Evolutionary conservation across 2,113 vertebrate species (phyloP).

Genomic region (Corydoras sp.): DNA sequence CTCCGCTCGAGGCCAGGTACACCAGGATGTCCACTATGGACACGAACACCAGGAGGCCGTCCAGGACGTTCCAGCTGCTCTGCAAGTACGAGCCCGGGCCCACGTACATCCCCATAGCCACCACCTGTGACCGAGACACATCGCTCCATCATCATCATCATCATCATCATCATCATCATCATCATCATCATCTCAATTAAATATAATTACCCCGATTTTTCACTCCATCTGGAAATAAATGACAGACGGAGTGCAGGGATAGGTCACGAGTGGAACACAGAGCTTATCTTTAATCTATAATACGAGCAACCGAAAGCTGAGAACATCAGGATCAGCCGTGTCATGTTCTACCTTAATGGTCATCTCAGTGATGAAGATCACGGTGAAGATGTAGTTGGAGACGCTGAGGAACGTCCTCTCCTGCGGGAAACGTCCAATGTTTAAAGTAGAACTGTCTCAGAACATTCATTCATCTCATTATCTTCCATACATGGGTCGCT

Average conservation of each 20-base stretch:
- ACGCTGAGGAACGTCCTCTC: conserved; percentile 67
- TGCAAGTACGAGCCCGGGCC: conserved; percentile 84
- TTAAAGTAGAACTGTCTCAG: too few species aligned
- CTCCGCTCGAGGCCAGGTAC: conserved; percentile 83
- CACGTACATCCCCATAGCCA: conserved; percentile 82
- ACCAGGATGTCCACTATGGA: conserved; percentile 93
- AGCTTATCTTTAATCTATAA: too few species aligned
- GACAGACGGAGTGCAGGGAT: too few species aligned
- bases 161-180: not conserved
- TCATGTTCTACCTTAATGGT: conserved; percentile 69
- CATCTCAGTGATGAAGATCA: conserved; percentile 79
- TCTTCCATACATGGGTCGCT: too few species aligned
- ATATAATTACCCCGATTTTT: too few species aligned
- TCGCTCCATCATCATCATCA: not conserved
- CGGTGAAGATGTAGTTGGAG: conserved; percentile 82
- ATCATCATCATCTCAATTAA: not conserved
- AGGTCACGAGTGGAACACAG: too few species aligned
- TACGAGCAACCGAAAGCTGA: too few species aligned
- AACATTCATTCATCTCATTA: too few species aligned
- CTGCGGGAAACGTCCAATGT: conserved; percentile 1
- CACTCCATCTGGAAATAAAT: too few species aligned
- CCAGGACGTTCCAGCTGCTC: conserved; percentile 95
- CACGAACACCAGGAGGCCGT: conserved; percentile 91
- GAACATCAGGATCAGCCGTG: too few species aligned
- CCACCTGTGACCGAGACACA: conserved; percentile 65